These are phyloP conservation scores for Triops longicaudatus DNA, from an alignment of 1,140 invertebrate species.

Conservation along the genomic window DNA sequence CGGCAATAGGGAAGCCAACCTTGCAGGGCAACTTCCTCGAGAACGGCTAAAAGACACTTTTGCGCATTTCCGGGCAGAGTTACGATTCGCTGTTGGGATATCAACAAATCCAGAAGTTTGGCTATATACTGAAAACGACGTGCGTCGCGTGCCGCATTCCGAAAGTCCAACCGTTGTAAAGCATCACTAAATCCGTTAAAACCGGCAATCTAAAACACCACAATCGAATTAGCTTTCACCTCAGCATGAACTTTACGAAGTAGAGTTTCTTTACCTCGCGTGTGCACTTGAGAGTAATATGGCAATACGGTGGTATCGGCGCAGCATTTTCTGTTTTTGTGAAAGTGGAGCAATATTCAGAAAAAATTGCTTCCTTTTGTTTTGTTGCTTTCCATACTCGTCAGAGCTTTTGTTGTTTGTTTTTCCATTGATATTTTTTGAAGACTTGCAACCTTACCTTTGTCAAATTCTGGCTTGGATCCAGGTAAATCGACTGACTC, in stretches of 20 bases:
- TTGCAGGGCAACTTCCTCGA: constrained; percentile 87
- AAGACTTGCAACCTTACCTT: not conserved
- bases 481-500: not conserved
- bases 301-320: constrained; percentile 74
- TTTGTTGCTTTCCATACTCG: constrained; percentile 29
- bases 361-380: constrained; percentile 32
- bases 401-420: no score
- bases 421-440: no score
- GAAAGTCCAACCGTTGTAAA: constrained; percentile 85
- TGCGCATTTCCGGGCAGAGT: constrained; percentile 86
- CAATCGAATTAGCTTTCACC: constrained; percentile 28
- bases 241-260: not conserved
- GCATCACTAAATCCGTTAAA: constrained; percentile 93
- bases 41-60: constrained; percentile 81
- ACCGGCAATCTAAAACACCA: constrained; percentile 66
- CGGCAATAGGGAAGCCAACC: constrained; percentile 47
- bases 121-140: constrained; percentile 94
- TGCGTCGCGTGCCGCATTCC: constrained; percentile 85
- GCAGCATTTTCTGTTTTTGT: constrained; percentile 37
- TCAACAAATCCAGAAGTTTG: constrained; percentile 77
- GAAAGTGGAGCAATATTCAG: not conserved
- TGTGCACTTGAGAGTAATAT: constrained; percentile 82
- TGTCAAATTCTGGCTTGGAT: not conserved
- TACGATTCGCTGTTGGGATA: constrained; percentile 70
- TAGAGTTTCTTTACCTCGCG: constrained; percentile 58